phyloP scores from a whole-genome alignment of 2,888 invertebrate species.

The Drosophila algonquin region DNA sequence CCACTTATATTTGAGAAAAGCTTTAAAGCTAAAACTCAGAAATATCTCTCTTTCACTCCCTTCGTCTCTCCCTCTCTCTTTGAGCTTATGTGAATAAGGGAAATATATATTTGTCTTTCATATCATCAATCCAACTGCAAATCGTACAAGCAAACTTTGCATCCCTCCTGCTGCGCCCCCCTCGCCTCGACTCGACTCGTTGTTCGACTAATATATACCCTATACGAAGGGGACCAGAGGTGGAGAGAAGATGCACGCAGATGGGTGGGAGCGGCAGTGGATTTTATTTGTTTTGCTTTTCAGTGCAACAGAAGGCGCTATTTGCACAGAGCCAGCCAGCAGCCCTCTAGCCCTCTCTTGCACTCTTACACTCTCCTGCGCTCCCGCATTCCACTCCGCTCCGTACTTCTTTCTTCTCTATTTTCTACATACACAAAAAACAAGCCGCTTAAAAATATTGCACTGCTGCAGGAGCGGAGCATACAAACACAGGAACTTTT shows the following conservation, averaged over 20 bases:
- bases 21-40: neutral
- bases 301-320: constrained; percentile 57
- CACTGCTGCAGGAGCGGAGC: constrained; percentile 58
- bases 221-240: constrained; percentile 34
- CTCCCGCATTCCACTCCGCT: neutral
- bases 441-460: constrained; percentile 76
- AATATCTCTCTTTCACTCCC: no score
- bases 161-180: constrained; percentile 17
- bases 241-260: neutral
- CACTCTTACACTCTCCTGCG: neutral
- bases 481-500: constrained; percentile 47
- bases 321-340: constrained; percentile 45
- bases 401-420: constrained; percentile 10
- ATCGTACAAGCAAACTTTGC: constrained; percentile 66
- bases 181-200: constrained; percentile 9
- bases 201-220: constrained; percentile 65
- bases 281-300: constrained; percentile 45
- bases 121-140: constrained; percentile 55
- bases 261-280: constrained; percentile 23
- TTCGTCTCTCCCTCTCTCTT: neutral
- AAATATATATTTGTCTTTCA: constrained; percentile 36
- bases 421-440: constrained; percentile 33
- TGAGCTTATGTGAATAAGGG: neutral
- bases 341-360: neutral
- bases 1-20: neutral